Evolutionary conservation across 2,797 vertebrate genomes (phyloP), one percentile per base, ranked within the genome.

Genomic region (Anabacerthia variegaticeps): DNA sequence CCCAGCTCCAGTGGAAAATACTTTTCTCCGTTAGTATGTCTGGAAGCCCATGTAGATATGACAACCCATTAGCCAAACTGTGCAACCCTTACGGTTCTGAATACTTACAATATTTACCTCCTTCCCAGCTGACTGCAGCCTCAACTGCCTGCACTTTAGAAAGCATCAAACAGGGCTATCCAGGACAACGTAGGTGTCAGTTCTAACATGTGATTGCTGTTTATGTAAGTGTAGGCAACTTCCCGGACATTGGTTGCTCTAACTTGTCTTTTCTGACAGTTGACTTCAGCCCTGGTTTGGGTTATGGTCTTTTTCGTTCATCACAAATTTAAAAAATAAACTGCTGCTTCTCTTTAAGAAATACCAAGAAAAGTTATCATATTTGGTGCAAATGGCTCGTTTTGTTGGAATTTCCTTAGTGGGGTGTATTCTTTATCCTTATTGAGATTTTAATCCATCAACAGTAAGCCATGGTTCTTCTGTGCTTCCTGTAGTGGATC

Each of bases 21-120:
- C 92, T 78, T 92, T 88, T 77, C 83, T 86, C 73, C 52, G 54
- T 92, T 92, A 87, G 17, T 62, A 10, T 30, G 61, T 79, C 44
- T 73, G 66, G 41, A 63, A 91, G 44, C 76, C 66, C 73, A 10
- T 37, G n/a, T 26, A 51, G 37, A 46, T 73, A 80, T 89, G 79
- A 78, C 62, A 76, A 43, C 52, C 37, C 62, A 61, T 89, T 92
- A 93, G 22, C 52, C 56, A 87, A 84, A 52, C 77, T 73, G 36
- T 52, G 51, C 56, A 80, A 14, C 63, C 67, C 36, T 85, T 75
- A n/a, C 37, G 18, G 17, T 67, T 69, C 48, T 3, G 26, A 91
- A 28, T n/a, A 79, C 63, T 77, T 77, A 27, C 20, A 67, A 1
- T 69, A 28, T 81, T 89, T 81, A 56, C 58, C 37, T 83, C 30